phyloP scores from a whole-genome alignment of 2,113 vertebrate genomes.

The Nematolebias whitei region DNA sequence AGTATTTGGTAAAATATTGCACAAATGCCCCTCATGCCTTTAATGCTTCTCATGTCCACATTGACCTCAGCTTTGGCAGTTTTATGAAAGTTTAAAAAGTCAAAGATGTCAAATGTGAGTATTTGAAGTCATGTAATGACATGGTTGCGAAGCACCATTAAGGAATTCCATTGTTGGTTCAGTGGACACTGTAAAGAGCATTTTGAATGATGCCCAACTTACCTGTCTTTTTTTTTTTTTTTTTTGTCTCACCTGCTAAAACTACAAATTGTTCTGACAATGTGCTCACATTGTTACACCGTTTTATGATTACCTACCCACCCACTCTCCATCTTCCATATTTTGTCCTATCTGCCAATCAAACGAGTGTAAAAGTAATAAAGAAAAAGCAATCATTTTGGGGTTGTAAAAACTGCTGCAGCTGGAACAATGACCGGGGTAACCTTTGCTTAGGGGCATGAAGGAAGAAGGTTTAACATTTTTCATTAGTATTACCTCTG shows the following conservation, averaged over 20 bases:
- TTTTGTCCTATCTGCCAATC: constrained; percentile 72
- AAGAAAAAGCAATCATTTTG: constrained; percentile 67
- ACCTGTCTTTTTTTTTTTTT: no score
- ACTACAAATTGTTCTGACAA: constrained; percentile 53
- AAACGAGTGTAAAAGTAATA: constrained; percentile 74
- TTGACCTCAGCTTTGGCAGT: constrained; percentile 16
- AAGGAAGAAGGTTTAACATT: constrained; percentile 65
- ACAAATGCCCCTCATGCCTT: not conserved
- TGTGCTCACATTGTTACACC: constrained; percentile 53
- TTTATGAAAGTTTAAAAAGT: constrained; percentile 47
- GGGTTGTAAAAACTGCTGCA: constrained; percentile 65
- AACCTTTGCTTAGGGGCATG: constrained; percentile 71
- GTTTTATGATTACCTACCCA: constrained; percentile 63
- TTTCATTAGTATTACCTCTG: constrained; percentile 41
- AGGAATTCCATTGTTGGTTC: constrained; percentile 69
- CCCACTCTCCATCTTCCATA: constrained; percentile 49
- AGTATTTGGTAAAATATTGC: constrained; percentile 13
- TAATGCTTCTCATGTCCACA: constrained; percentile 5
- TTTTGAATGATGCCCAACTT: constrained; percentile 69
- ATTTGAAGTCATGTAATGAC: constrained; percentile 21
- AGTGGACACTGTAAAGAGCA: constrained; percentile 63
- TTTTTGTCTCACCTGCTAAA: constrained; percentile 56
- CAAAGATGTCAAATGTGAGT: constrained; percentile 37
- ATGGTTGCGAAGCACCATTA: constrained; percentile 69
- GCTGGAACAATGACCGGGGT: constrained; percentile 63